Evolutionary conservation across 1,140 invertebrate genomes (phyloP), one percentile per base, ranked within the genome.

Genomic region (Philopotamus ludificatus): DNA sequence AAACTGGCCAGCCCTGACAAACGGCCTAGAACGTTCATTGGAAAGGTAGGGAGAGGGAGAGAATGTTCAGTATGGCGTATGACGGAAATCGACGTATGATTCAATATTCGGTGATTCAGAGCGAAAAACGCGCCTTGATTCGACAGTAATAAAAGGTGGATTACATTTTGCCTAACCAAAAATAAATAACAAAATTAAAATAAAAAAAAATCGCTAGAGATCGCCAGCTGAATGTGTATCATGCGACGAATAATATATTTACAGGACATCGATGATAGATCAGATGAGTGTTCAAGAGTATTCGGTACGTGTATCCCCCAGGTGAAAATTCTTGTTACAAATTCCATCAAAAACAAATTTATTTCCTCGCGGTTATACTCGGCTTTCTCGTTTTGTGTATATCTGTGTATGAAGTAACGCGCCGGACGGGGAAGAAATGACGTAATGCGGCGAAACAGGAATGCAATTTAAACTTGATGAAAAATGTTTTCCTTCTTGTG

Each of bases 401-500:
- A n/a, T n/a, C n/a, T n/a, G n/a, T n/a, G n/a, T n/a, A n/a, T n/a
- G n/a, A n/a, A n/a, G n/a, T n/a, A n/a, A n/a, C n/a, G n/a, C n/a
- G n/a, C n/a, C n/a, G n/a, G n/a, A 20, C 16, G 20, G 26, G 50
- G 62, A 57, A 69, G 53, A 65, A 69, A 65, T 61, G 57, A 63
- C 63, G 63, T 65, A 69, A 65, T 69, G 66, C 66, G 67, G 67
- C 45, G 18, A 65, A 69, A 68, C 66, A 69, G 63, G 67, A 69
- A 65, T 69, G 67, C 67, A 69, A 69, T 69, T 69, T 69, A 62
- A 69, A 64, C 58, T 69, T 69, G 67, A 69, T 69, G 67, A 69
- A 65, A 69, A 69, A 69, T 69, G 67, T 69, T 69, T 69, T 69
- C 63, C 63, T 69, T 69, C 63, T 53, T 21, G 21, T 25, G 23